A percentile compares a stretch with the other conserved stretches of the same genome.
Evolutionary conservation across 2,888 invertebrate genomes (phyloP).

Genomic region (Rhingia rostrata): DNA sequence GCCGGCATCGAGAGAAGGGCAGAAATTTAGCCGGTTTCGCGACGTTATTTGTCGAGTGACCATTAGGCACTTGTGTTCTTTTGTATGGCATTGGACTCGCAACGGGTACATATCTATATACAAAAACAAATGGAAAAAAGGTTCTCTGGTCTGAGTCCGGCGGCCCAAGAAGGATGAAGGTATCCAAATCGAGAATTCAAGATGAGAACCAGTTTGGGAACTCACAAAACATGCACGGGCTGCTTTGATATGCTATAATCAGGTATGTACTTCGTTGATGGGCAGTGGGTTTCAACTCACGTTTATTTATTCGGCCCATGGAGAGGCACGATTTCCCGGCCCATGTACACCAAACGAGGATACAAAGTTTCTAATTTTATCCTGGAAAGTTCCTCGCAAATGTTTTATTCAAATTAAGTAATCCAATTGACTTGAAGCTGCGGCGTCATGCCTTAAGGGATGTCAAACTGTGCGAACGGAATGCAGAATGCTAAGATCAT

Average conservation of each 20-base stretch:
- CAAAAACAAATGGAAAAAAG: constrained; percentile 2
- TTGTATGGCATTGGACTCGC: constrained; percentile 63
- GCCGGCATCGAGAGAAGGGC: constrained; percentile 66
- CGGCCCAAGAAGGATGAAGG: constrained; percentile 64
- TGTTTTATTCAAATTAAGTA: constrained; percentile 45
- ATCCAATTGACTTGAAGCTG: constrained; percentile 20
- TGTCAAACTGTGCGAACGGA: not conserved
- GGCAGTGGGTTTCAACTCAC: constrained; percentile 47
- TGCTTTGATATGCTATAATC: constrained; percentile 53
- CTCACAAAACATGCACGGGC: constrained; percentile 53
- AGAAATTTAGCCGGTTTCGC: constrained; percentile 71
- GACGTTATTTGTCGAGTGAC: constrained; percentile 73
- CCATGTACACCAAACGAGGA: not conserved
- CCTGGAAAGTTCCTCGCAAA: constrained; percentile 29
- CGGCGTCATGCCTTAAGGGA: not conserved
- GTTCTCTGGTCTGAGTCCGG: constrained; percentile 23
- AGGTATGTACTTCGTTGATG: constrained; percentile 45
- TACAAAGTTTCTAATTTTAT: constrained; percentile 37
- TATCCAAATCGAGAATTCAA: constrained; percentile 71
- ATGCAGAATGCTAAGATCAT: too few relatives aligned
- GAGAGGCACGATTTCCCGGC: not conserved
- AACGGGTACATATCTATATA: constrained; percentile 11
- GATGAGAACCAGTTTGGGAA: constrained; percentile 65
- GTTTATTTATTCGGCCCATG: constrained; percentile 37
- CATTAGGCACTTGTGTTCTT: constrained; percentile 73